A percentile compares a stretch with the other conserved stretches of the same genome.
Conservation (phyloP, 2,888 invertebrate species). For the Caradrina kadenii region DNA sequence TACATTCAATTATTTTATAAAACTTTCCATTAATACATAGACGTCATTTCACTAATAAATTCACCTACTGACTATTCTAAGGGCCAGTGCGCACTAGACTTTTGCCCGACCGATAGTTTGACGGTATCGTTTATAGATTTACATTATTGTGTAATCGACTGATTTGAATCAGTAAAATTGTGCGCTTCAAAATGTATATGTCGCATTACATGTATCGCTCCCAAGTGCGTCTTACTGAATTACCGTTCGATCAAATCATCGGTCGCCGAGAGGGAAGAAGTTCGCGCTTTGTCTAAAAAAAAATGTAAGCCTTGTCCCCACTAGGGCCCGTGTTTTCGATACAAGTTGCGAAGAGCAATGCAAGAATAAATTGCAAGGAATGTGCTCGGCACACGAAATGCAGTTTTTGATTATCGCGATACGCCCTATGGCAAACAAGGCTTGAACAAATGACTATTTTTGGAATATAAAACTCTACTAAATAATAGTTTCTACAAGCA, state of each 20-base stretch:
- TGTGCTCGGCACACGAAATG: no score
- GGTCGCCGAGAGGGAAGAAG: not conserved
- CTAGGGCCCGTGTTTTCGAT: not conserved
- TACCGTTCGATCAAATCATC: no score
- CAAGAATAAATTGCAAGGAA: not conserved
- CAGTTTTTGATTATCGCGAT: no score
- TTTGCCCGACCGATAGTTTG: not conserved
- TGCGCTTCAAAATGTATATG: constrained; percentile 11
- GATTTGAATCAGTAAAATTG: constrained; percentile 6
- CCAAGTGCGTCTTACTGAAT: no score
- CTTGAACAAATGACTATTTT: constrained; percentile 1
- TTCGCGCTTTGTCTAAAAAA: not conserved
- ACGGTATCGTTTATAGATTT: constrained; percentile 1
- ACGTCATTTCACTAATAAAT: constrained; percentile 1
- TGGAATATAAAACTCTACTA: constrained; percentile 11
- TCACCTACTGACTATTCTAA: constrained; percentile 2
- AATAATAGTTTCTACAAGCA: not conserved
- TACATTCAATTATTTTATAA: constrained; percentile 20
- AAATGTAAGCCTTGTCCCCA: not conserved
- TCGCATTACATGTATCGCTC: no score
- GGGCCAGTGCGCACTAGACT: constrained; percentile 2
- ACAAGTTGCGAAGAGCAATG: not conserved
- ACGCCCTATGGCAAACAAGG: not conserved
- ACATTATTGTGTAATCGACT: not conserved
- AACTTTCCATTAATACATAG: constrained; percentile 8